Conservation (phyloP, 2,797 vertebrate genomes). For the Semaprochilodus insignis region DNA sequence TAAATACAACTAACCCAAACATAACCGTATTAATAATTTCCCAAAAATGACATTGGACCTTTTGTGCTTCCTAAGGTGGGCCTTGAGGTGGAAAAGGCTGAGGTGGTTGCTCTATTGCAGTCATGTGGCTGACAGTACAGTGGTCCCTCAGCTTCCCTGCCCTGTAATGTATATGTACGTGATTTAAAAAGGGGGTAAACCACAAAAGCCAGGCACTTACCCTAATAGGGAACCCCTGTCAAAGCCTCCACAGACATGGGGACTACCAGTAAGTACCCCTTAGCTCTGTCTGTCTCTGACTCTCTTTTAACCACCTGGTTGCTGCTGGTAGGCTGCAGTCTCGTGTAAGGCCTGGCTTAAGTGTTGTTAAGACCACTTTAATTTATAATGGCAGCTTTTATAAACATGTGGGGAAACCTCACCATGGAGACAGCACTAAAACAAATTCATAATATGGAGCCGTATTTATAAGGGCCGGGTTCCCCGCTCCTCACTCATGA, state of each 20-base stretch:
- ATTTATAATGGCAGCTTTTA: constrained; percentile 83
- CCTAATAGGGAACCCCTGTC: constrained; percentile 61
- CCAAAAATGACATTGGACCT: too few species aligned
- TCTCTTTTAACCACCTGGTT: constrained; percentile 48
- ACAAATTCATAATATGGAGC: constrained; percentile 82
- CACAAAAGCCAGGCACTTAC: constrained; percentile 24
- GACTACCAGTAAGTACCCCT: constrained; percentile 11
- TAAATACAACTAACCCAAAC: too few species aligned
- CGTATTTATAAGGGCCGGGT: constrained; percentile 86
- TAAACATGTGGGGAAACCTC: constrained; percentile 83
- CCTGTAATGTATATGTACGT: neutral
- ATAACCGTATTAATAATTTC: too few species aligned
- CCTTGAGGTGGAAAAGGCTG: too few species aligned
- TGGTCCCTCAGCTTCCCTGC: neutral
- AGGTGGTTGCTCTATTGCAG: too few species aligned
- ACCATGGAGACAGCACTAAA: constrained; percentile 87
- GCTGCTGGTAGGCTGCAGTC: constrained; percentile 53
- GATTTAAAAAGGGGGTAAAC: constrained; percentile 24
- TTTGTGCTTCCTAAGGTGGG: too few species aligned
- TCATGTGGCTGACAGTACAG: too few species aligned
- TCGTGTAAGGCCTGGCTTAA: constrained; percentile 73
- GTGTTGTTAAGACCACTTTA: constrained; percentile 83
- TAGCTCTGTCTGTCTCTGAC: constrained; percentile 56
- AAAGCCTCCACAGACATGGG: constrained; percentile 47
- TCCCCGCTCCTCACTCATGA: constrained; percentile 59